These are phyloP conservation scores for Acrocephalus kingi DNA, from an alignment of 2,113 vertebrate species.

Conservation along the genomic window DNA sequence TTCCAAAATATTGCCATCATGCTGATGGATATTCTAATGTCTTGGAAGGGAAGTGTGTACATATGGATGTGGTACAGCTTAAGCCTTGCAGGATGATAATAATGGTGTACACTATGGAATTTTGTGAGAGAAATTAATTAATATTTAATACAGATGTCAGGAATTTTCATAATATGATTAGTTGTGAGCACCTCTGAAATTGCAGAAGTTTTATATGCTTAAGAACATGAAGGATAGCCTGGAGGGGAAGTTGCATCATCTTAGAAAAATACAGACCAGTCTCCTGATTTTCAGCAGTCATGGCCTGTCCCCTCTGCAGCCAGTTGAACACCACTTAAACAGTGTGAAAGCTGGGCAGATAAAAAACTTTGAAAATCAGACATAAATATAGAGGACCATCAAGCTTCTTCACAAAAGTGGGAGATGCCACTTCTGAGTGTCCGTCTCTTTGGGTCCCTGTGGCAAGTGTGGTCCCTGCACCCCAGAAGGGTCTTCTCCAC, in stretches of 20 bases:
- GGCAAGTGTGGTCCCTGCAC: rapidly evolving
- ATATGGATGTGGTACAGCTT: background rate
- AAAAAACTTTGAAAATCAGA: background rate
- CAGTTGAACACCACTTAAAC: background rate
- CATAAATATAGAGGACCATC: background rate
- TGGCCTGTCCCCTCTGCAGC: background rate
- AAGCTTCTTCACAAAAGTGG: background rate
- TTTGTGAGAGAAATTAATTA: background rate
- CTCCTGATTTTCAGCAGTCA: background rate
- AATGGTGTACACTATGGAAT: background rate
- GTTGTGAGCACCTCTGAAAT: background rate
- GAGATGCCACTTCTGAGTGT: background rate
- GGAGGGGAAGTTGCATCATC: background rate
- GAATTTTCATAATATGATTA: background rate
- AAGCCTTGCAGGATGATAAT: background rate
- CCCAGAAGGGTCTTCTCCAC: background rate
- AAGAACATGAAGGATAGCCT: background rate
- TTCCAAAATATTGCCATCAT: background rate
- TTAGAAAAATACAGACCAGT: background rate
- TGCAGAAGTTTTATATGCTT: background rate
- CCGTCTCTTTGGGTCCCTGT: background rate
- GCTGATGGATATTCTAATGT: background rate
- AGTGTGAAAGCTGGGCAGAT: background rate
- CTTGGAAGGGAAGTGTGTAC: background rate
- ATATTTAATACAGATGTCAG: background rate